Evolutionary conservation across 2,888 invertebrate species (phyloP), one percentile per base, ranked within the genome.

Genomic region (Plagodis pulveraria): DNA sequence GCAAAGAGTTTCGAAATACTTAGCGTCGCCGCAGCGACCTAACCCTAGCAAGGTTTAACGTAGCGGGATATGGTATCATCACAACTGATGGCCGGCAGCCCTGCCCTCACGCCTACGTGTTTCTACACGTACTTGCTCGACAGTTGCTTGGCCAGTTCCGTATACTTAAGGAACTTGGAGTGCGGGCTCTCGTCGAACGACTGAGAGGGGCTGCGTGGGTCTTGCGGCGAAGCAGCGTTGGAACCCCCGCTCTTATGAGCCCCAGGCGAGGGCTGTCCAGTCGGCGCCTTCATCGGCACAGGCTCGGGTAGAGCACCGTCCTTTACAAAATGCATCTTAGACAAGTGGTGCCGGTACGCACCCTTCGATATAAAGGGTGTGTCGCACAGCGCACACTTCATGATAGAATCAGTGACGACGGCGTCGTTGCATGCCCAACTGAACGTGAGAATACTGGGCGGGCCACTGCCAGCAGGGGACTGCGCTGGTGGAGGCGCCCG

Each of bases 81-180:
- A 95, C 95, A 95, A 85, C 81, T 76, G 84, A 79, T 73, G 45
- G 49, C 44, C 44, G 80, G 74, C 72, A 22, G 41, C 34, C 42
- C 42, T 10, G 42, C 38, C 43, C 44, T 12, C 42, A 12, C 41
- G 38, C 38, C 38, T 38, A 6, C 38, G 12, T 0, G 12, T 9
- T 7, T 81, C 95, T 96, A 97, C 94, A 97, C 97, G 94, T 98
- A 98, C 94, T 98, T 98, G 93, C 98, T 98, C 86, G 98, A 98
- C 87, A 99, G 94, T 93, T 99, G 99, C 93, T 99, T 99, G 81
- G 99, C 99, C 93, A 99, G 95, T 93, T 99, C 98, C 84, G 98
- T 98, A 93, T 99, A 99, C 94, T 99, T 99, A 76, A 98, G 96
- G 94, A 99, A 99, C 94, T 99, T 99, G 76, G 99, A 98, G 92